phyloP scores from a whole-genome alignment of 1,140 invertebrate genomes.

The Teleogryllus occipitalis region DNA sequence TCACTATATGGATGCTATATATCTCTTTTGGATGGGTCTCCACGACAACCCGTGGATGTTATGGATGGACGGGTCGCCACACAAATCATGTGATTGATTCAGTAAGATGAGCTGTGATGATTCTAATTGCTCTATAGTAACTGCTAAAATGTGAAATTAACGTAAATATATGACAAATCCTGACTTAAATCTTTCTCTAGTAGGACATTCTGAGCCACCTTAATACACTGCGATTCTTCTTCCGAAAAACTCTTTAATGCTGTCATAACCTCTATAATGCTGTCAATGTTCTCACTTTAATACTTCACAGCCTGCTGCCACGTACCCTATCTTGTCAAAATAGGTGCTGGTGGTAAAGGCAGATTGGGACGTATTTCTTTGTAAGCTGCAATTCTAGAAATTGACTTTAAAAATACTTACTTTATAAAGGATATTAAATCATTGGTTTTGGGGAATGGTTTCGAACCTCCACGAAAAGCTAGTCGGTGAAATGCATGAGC shows the following conservation, averaged over 20 bases:
- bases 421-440: too few species aligned
- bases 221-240: background rate
- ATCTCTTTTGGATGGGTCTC: too few species aligned
- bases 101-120: background rate
- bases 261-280: background rate
- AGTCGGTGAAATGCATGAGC: background rate
- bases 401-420: background rate
- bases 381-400: background rate
- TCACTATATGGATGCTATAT: too few species aligned
- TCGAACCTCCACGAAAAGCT: background rate
- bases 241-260: background rate
- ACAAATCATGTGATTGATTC: background rate
- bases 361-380: background rate
- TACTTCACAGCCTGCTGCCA: background rate
- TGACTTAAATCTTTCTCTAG: background rate
- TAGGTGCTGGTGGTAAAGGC: background rate
- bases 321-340: background rate
- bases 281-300: background rate
- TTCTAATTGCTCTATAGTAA: background rate
- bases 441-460: too few species aligned
- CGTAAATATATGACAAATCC: too few species aligned
- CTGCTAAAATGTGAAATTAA: conserved; percentile 10
- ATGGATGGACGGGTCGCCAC: too few species aligned
- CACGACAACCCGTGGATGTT: too few species aligned
- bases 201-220: background rate